phyloP scores from a whole-genome alignment of 1,140 invertebrate species.

The Heliconius nattereri region DNA sequence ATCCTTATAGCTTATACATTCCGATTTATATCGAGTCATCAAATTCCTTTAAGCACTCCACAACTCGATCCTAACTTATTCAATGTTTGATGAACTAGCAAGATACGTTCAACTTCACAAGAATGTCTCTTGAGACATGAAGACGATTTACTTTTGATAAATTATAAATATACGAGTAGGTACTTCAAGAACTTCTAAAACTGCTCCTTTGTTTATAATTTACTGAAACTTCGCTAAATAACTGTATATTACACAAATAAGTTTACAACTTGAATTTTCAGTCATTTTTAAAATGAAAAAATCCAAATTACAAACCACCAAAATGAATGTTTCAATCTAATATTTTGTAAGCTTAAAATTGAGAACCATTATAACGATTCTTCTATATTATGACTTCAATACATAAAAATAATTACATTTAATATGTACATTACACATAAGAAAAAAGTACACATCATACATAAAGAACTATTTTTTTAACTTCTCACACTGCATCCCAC shows the following conservation, averaged over 20 bases:
- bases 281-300: neutral
- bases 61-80: slow-evolving; percentile 57
- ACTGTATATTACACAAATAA: neutral
- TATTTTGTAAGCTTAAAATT: neutral
- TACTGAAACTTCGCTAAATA: slow-evolving; percentile 2
- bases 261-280: neutral
- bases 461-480: too few species aligned
- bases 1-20: slow-evolving; percentile 30
- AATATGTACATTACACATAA: too few species aligned
- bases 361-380: neutral
- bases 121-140: slow-evolving; percentile 47
- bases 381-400: neutral
- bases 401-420: too few species aligned
- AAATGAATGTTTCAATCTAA: neutral
- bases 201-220: slow-evolving; percentile 19
- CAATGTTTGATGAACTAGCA: slow-evolving; percentile 48
- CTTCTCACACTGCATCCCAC: too few species aligned
- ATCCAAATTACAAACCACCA: neutral
- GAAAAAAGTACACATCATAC: too few species aligned
- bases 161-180: slow-evolving; percentile 43
- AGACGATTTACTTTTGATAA: slow-evolving; percentile 49
- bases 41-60: slow-evolving; percentile 37
- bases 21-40: slow-evolving; percentile 31
- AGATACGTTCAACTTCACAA: slow-evolving; percentile 52
- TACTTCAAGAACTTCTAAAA: slow-evolving; percentile 15